Evolutionary conservation across 2,888 invertebrate species (phyloP).

Genomic region (Drosophila maculinotata): DNA sequence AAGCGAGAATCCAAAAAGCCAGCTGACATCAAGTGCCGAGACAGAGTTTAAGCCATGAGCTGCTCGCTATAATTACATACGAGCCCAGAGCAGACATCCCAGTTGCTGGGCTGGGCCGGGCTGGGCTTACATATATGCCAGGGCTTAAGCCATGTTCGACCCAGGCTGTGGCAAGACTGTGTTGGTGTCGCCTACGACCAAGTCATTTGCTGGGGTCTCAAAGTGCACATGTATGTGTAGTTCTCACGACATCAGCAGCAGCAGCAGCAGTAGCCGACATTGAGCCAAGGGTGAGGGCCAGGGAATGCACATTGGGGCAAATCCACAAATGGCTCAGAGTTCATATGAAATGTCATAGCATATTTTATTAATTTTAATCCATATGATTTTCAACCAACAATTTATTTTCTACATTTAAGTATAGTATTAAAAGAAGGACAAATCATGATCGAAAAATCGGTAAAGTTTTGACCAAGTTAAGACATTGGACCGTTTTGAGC

Average conservation of each 20-base stretch:
- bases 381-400: too few species aligned
- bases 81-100: too few species aligned
- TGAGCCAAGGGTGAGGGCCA: conserved; percentile 33
- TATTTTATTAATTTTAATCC: too few species aligned
- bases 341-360: too few species aligned
- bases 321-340: neutral
- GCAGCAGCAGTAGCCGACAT: conserved; percentile 27
- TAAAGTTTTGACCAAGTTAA: too few species aligned
- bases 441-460: too few species aligned
- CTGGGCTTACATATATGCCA: too few species aligned
- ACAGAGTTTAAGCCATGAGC: conserved; percentile 42
- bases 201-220: conserved; percentile 40
- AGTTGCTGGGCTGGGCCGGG: conserved; percentile 16
- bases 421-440: too few species aligned
- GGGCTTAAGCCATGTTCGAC: conserved; percentile 18
- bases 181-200: conserved; percentile 73
- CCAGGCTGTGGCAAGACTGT: conserved; percentile 32
- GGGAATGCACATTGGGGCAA: conserved; percentile 16
- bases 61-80: conserved; percentile 66
- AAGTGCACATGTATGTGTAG: conserved; percentile 51
- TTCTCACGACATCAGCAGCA: conserved; percentile 65
- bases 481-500: too few species aligned
- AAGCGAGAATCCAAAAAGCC: conserved; percentile 11
- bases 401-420: too few species aligned
- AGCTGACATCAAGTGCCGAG: conserved; percentile 56